Conservation (phyloP, 2,797 vertebrate species). For the Micromesistius poutassou region DNA sequence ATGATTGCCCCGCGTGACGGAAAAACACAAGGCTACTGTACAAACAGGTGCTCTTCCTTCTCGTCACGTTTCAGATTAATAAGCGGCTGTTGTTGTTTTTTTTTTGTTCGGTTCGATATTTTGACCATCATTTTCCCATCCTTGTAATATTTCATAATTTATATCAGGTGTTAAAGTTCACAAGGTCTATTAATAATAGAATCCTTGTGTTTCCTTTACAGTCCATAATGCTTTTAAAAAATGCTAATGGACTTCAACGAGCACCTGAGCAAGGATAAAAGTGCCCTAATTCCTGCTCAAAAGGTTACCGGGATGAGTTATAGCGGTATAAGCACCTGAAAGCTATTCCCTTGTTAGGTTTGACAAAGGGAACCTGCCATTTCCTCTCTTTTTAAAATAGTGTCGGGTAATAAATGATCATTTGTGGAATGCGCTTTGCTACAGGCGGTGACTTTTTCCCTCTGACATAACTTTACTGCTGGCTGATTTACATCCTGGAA, state of each 20-base stretch:
- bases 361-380: constrained; percentile 82
- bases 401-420: constrained; percentile 82
- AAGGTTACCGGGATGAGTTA: constrained; percentile 82
- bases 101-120: constrained; percentile 18
- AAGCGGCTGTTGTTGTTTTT: constrained; percentile 6
- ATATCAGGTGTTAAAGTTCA: constrained; percentile 64
- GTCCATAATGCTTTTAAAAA: constrained; percentile 69
- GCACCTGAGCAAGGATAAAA: constrained; percentile 76
- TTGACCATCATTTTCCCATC: background rate
- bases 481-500: constrained; percentile 72
- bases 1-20: background rate
- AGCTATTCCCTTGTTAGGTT: constrained; percentile 83
- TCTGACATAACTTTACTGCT: constrained; percentile 72
- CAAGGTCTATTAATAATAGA: constrained; percentile 61
- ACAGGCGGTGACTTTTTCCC: constrained; percentile 71
- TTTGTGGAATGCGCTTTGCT: constrained; percentile 71
- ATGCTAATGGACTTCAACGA: constrained; percentile 76
- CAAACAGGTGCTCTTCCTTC: background rate
- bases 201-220: constrained; percentile 61
- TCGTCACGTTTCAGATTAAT: background rate
- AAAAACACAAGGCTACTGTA: background rate
- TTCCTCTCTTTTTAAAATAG: constrained; percentile 80
- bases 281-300: constrained; percentile 82
- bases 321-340: constrained; percentile 77
- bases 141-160: constrained; percentile 56